These are phyloP conservation scores for Diaperis boleti DNA, from an alignment of 2,888 invertebrate genomes.

Conservation along the genomic window DNA sequence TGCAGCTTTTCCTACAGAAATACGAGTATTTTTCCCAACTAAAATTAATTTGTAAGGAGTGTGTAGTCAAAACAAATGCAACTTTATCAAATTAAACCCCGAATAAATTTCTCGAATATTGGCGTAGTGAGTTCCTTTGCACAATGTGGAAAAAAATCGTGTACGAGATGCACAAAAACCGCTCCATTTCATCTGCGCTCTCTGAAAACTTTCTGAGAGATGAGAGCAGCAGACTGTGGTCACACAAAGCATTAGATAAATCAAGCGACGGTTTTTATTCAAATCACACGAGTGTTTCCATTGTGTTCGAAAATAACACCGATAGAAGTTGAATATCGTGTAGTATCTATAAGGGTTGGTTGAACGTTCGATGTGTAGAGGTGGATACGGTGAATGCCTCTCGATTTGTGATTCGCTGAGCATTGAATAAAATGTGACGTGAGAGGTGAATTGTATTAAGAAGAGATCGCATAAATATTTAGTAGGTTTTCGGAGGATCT, in stretches of 20 bases:
- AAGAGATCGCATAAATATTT: constrained; percentile 35
- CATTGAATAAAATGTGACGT: constrained; percentile 47
- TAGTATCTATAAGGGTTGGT: constrained; percentile 53
- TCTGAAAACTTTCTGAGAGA: not conserved
- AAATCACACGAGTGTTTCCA: constrained; percentile 57
- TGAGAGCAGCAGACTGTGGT: constrained; percentile 10
- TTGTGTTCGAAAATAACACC: constrained; percentile 57
- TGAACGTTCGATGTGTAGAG: constrained; percentile 54
- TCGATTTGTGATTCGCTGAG: constrained; percentile 54
- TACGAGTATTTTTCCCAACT: not conserved
- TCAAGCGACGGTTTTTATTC: constrained; percentile 58
- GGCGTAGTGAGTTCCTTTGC: too few relatives aligned
- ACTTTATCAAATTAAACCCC: too few relatives aligned
- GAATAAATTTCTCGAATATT: too few relatives aligned
- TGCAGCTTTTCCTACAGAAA: not conserved
- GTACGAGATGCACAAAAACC: not conserved
- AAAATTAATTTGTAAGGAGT: too few relatives aligned
- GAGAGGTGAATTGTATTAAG: constrained; percentile 40
- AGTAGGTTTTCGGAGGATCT: constrained; percentile 25
- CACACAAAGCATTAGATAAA: constrained; percentile 48
- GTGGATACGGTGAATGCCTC: constrained; percentile 53
- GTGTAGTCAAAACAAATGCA: too few relatives aligned
- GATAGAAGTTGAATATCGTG: constrained; percentile 55
- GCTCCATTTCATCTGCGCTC: not conserved
- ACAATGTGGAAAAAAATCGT: not conserved